Evolutionary conservation across 1,140 invertebrate species (phyloP), one percentile per base, ranked within the genome.

Genomic region (Pseudachorutes palmiensis): DNA sequence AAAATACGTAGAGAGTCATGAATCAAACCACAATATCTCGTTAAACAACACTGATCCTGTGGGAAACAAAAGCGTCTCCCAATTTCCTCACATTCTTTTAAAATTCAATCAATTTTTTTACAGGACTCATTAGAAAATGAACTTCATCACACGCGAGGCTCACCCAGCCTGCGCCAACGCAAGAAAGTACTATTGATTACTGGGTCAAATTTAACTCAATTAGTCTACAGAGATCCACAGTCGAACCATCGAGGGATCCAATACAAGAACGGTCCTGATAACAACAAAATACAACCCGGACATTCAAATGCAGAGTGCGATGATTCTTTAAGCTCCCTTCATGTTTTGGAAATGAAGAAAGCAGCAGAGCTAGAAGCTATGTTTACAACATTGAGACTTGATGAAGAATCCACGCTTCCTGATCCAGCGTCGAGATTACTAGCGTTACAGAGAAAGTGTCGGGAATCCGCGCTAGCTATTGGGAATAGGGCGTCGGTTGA

Each of bases 351-450:
- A 30, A 88, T 91, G 9, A 92, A 92, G 77, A 92, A 93, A 76
- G 88, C 87, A 14, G 88, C 90, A 0, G 91, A 93, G 78, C 91
- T 91, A 69, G 90, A 90, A 0, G 90, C 90, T 0, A 79, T 92
- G 2, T 92, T 93, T 76, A 88, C 87, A 0, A 76, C 64, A 78
- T 74, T 19, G 76, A 72, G 19, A 75, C 31, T 26, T 63, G 2
- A 26, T 2, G n/a, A 36, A 9, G 12, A 48, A n/a, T 2, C 3
- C 36, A 78, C 63, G 68, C n/a, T n/a, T n/a, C n/a, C n/a, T n/a
- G n/a, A n/a, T n/a, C 74, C 14, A 66, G 26, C 12, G 76, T 41
- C 62, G 71, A 58, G 66, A 67, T 31, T 22, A 51, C 12, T 22
- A 45, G 12, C 55, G 36, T 36, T 61, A 24, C 64, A n/a, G 62